Conservation (phyloP, 1,140 invertebrate genomes). For the Scaptodrosophila lebanonensis region DNA sequence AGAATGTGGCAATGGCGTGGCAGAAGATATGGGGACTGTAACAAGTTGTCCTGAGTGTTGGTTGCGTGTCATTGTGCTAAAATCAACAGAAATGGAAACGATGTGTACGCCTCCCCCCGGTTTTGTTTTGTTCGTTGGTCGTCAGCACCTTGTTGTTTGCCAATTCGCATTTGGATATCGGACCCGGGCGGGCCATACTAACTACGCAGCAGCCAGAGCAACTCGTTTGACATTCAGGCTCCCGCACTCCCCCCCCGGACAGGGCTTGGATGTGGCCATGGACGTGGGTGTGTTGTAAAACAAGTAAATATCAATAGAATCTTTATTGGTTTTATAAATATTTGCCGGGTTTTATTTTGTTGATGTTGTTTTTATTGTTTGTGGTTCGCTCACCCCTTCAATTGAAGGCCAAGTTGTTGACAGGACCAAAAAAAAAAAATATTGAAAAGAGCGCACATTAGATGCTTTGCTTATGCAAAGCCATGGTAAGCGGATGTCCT, state of each 20-base stretch:
- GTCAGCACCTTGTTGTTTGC: conserved; percentile 17
- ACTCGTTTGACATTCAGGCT: too few species aligned
- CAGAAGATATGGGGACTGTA: conserved; percentile 31
- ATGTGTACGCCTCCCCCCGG: conserved; percentile 52
- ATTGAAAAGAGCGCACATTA: conserved; percentile 8
- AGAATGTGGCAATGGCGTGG: conserved; percentile 8
- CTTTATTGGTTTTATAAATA: conserved; percentile 68
- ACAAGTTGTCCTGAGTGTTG: too few species aligned
- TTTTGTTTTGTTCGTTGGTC: background rate
- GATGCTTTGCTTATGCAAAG: conserved; percentile 55
- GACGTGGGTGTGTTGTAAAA: conserved; percentile 37
- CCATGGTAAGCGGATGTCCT: conserved; percentile 37
- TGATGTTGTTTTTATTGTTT: background rate
- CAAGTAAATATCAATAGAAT: conserved; percentile 64
- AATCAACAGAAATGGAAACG: conserved; percentile 73
- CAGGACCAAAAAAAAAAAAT: conserved; percentile 13
- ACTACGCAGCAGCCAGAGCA: too few species aligned
- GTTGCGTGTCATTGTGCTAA: conserved; percentile 69
- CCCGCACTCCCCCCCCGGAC: too few species aligned
- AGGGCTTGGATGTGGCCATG: too few species aligned
- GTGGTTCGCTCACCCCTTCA: background rate
- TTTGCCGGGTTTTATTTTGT: conserved; percentile 27
- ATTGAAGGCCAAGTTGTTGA: too few species aligned
- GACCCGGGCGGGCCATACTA: too few species aligned
- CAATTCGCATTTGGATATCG: conserved; percentile 6